Percentiles rank a stretch among this genome's conserved stretches.
Evolutionary conservation across 2,797 vertebrate species (phyloP).

Genomic region (Squalus acanthias): DNA sequence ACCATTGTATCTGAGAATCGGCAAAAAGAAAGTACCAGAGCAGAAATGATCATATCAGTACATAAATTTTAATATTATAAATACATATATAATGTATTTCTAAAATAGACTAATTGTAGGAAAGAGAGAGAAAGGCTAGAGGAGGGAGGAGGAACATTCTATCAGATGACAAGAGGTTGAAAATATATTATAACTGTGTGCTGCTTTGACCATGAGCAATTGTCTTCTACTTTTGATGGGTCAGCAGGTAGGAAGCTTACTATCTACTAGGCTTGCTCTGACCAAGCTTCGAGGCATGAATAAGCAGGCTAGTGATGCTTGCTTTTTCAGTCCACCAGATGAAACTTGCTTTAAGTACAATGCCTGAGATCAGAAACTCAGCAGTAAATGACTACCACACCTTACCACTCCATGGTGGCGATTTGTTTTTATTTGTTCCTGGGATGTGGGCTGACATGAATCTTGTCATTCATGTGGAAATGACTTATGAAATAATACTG

Average conservation of each 20-base stretch:
- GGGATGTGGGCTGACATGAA: no score
- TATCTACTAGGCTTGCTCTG: neutral
- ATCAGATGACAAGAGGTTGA: neutral
- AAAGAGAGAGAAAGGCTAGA: neutral
- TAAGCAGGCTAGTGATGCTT: neutral
- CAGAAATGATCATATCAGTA: neutral
- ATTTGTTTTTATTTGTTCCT: neutral
- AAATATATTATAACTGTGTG: neutral
- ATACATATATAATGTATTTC: neutral
- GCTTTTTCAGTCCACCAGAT: neutral
- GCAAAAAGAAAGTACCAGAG: neutral
- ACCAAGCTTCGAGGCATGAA: neutral
- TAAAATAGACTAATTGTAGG: neutral
- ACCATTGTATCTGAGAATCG: neutral
- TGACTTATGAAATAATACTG: no score
- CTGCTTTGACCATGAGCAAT: neutral
- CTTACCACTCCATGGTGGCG: neutral
- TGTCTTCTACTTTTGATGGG: no score
- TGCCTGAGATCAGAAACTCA: neutral
- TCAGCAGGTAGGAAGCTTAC: neutral
- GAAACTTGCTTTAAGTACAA: neutral
- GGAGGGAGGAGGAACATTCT: no score
- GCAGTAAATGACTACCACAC: neutral
- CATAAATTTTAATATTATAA: neutral
- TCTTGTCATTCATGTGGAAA: no score